phyloP scores from a whole-genome alignment of 2,888 invertebrate species.

The Chydorus sphaericus region DNA sequence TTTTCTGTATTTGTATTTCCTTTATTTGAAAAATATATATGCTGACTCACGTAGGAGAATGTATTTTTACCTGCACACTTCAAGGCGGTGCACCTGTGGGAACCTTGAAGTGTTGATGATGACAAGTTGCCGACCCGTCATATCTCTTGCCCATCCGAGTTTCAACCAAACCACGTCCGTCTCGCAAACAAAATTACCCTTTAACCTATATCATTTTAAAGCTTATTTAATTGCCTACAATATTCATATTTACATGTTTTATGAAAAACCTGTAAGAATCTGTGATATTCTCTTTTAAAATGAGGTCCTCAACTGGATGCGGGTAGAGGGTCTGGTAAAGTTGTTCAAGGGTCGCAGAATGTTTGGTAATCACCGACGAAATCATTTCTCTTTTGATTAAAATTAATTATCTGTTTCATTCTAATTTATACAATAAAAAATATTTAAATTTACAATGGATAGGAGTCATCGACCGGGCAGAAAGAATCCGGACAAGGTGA shows the following conservation, averaged over 20 bases:
- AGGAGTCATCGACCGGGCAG: conserved; percentile 23
- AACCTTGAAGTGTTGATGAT: conserved; percentile 26
- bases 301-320: conserved; percentile 23
- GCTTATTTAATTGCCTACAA: too few relatives aligned
- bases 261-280: conserved; percentile 22
- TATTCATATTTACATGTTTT: not conserved
- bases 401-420: not conserved
- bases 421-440: not conserved
- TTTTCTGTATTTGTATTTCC: not conserved
- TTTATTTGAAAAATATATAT: not conserved
- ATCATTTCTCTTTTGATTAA: conserved; percentile 23
- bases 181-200: conserved; percentile 26
- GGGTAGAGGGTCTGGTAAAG: conserved; percentile 25
- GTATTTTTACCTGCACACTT: conserved; percentile 25
- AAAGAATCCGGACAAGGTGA: conserved; percentile 18
- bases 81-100: conserved; percentile 26
- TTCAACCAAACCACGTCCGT: conserved; percentile 25
- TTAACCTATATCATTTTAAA: conserved; percentile 19
- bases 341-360: conserved; percentile 22
- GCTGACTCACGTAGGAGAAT: not conserved
- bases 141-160: conserved; percentile 27
- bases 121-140: conserved; percentile 26
- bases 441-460: conserved; percentile 22
- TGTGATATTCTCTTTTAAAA: conserved; percentile 24
- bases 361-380: conserved; percentile 22